phyloP scores from a whole-genome alignment of 2,888 invertebrate species.

The Uropetala carovei region DNA sequence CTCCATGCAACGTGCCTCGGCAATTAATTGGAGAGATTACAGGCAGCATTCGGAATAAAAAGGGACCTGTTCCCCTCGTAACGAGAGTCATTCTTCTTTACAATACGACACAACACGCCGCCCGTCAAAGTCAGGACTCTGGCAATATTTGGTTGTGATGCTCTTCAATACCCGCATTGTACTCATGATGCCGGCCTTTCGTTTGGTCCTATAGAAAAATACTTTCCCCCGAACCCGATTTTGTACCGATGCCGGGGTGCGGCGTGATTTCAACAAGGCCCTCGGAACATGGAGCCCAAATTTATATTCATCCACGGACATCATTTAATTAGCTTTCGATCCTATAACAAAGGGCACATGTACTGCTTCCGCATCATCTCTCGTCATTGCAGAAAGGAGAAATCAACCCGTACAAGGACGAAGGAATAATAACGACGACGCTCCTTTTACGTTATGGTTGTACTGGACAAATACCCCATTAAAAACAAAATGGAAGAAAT shows the following conservation, averaged over 20 bases:
- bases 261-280: no score
- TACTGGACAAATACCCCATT: no score
- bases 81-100: not conserved
- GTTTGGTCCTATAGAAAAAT: not conserved
- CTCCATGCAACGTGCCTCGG: not conserved
- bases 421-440: no score
- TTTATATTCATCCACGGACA: not conserved
- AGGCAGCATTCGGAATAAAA: not conserved
- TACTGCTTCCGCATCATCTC: no score
- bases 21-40: constrained; percentile 9
- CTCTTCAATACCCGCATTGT: not conserved
- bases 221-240: not conserved
- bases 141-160: constrained; percentile 1
- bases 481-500: no score
- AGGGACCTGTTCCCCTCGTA: not conserved
- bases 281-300: not conserved
- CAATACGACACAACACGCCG: not conserved
- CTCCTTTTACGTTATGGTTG: no score
- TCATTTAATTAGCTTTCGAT: not conserved
- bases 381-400: no score
- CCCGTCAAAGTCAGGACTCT: constrained; percentile 1
- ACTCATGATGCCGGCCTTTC: not conserved
- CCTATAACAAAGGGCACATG: no score
- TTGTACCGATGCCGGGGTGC: not conserved
- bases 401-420: no score